These are phyloP conservation scores for Drosophila leonis DNA, from an alignment of 2,888 invertebrate genomes.

Conservation along the genomic window DNA sequence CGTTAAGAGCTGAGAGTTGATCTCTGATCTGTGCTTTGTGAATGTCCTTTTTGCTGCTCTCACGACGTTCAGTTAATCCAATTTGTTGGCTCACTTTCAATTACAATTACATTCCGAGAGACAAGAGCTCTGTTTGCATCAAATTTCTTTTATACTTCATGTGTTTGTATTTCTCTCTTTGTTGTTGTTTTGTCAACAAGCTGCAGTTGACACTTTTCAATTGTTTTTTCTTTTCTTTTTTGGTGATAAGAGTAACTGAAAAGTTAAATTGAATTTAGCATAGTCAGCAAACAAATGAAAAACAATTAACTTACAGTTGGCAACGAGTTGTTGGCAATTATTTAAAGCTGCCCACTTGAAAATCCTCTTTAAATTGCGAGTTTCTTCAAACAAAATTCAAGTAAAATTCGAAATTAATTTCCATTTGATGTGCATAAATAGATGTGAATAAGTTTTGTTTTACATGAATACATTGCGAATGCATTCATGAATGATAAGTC, in stretches of 20 bases:
- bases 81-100: slow-evolving; percentile 37
- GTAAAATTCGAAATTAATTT: not conserved
- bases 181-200: not conserved
- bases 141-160: slow-evolving; percentile 16
- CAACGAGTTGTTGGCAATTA: slow-evolving; percentile 1
- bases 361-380: not conserved
- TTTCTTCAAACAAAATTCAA: too few species aligned
- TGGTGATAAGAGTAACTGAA: slow-evolving; percentile 23
- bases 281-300: slow-evolving; percentile 21
- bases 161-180: not conserved
- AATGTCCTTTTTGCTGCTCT: not conserved
- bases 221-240: slow-evolving; percentile 19
- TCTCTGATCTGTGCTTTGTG: slow-evolving; percentile 22
- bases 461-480: not conserved
- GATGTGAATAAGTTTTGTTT: not conserved
- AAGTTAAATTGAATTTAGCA: slow-evolving; percentile 47
- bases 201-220: slow-evolving; percentile 46
- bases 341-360: not conserved
- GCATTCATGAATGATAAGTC: not conserved
- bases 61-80: slow-evolving; percentile 8
- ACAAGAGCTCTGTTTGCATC: slow-evolving; percentile 10
- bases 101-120: slow-evolving; percentile 29
- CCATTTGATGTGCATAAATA: not conserved
- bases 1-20: slow-evolving; percentile 1
- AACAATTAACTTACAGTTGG: slow-evolving; percentile 18